A percentile compares a stretch with the other conserved stretches of the same genome.
phyloP scores from a whole-genome alignment of 2,113 vertebrate genomes.

The Panthera uncia region DNA sequence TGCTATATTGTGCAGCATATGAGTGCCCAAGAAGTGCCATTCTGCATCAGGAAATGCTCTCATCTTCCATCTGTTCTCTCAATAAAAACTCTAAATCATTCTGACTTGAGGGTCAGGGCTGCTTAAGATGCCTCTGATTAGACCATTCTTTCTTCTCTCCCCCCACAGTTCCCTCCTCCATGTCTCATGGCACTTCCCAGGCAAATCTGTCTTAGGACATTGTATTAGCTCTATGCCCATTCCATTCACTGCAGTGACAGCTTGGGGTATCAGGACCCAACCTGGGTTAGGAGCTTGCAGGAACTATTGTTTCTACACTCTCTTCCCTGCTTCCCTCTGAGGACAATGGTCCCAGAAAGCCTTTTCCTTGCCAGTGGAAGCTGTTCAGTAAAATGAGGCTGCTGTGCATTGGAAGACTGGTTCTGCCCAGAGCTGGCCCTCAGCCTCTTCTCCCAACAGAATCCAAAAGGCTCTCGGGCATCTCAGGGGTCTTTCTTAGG shows the following conservation, averaged over 20 bases:
- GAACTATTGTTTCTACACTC: not conserved
- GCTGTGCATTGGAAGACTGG: constrained; percentile 56
- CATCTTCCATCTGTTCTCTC: constrained; percentile 50
- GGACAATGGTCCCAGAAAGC: not conserved
- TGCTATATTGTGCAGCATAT: not conserved
- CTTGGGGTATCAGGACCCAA: not conserved
- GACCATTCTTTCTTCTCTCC: not conserved
- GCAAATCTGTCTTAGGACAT: not conserved
- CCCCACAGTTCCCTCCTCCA: not conserved
- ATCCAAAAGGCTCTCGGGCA: not conserved
- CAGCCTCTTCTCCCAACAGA: not conserved
- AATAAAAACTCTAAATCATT: constrained; percentile 10
- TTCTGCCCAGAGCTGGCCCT: not conserved
- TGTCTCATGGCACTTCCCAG: not conserved
- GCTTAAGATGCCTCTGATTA: not conserved
- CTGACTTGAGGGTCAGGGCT: not conserved
- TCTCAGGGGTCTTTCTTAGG: not conserved
- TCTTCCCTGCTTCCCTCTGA: not conserved
- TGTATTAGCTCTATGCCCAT: not conserved
- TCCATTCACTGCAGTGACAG: not conserved
- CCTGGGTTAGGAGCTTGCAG: not conserved
- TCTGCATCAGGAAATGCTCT: not conserved
- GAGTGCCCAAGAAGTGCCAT: not conserved
- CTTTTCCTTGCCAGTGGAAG: not conserved
- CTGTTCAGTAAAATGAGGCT: not conserved